Evolutionary conservation across 2,113 vertebrate genomes (phyloP).

Genomic region (Ahaetulla prasina): DNA sequence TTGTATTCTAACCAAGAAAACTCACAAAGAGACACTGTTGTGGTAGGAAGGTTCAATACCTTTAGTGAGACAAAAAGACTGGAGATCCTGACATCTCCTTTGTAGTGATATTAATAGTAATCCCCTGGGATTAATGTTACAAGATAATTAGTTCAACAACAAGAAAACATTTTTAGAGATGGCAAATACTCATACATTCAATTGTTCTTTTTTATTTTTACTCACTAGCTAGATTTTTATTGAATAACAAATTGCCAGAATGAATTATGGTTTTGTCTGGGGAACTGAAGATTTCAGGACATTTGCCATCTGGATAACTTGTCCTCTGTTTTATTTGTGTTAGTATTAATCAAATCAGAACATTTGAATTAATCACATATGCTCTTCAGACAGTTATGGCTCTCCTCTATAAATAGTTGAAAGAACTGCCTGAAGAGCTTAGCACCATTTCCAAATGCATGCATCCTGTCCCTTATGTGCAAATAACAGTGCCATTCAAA

Average conservation of each 20-base stretch:
- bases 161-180: not conserved
- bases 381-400: accelerated
- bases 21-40: not conserved
- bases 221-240: not conserved
- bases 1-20: not conserved
- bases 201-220: not conserved
- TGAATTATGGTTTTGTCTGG: not conserved
- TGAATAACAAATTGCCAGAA: not conserved
- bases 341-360: not conserved
- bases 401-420: not conserved
- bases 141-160: not conserved
- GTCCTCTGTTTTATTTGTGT: not conserved
- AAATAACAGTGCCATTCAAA: not conserved
- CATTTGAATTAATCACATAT: not conserved
- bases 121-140: not conserved
- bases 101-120: not conserved
- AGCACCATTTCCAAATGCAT: not conserved
- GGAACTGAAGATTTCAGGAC: not conserved
- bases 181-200: not conserved
- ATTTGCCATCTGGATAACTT: not conserved
- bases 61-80: not conserved
- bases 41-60: not conserved
- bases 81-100: not conserved
- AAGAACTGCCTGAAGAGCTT: not conserved
- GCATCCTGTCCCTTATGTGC: not conserved